A percentile compares a stretch with the other conserved stretches of the same genome.
Conservation (phyloP, 2,797 vertebrate species). For the Pangasius djambal region DNA sequence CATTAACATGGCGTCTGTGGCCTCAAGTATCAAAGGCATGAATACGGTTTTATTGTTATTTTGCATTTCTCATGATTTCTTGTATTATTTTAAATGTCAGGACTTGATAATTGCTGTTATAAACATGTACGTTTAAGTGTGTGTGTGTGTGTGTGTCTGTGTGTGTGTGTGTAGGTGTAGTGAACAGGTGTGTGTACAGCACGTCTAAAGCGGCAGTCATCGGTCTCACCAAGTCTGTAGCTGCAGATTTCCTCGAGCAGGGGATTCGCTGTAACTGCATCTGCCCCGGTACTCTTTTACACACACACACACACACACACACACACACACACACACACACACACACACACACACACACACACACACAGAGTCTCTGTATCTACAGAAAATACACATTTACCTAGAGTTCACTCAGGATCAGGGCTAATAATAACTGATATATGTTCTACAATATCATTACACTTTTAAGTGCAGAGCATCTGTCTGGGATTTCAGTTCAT, state of each 20-base stretch:
- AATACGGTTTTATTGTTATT: not conserved
- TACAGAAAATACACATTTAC: not conserved
- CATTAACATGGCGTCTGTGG: slow-evolving; percentile 97
- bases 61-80: not conserved
- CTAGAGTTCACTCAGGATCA: not conserved
- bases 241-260: slow-evolving; percentile 90
- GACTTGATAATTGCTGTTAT: not conserved
- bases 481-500: not conserved
- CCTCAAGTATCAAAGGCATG: slow-evolving; percentile 93
- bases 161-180: slow-evolving; percentile 75
- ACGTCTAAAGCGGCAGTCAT: slow-evolving; percentile 94
- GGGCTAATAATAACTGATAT: not conserved
- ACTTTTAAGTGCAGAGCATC: too few relatives aligned
- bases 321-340: not conserved
- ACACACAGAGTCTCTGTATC: too few relatives aligned
- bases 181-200: slow-evolving; percentile 89
- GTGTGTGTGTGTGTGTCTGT: slow-evolving; percentile 80
- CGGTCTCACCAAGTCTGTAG: slow-evolving; percentile 93
- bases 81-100: not conserved
- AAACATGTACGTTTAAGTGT: not conserved
- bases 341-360: not conserved
- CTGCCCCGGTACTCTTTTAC: slow-evolving; percentile 71
- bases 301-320: not conserved
- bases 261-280: slow-evolving; percentile 90
- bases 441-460: too few relatives aligned